Percentiles rank a stretch among this genome's conserved stretches.
These are phyloP conservation scores for Apostichopus californicus DNA, from an alignment of 35 echinoderm and acorn worm species.

Conservation along the genomic window DNA sequence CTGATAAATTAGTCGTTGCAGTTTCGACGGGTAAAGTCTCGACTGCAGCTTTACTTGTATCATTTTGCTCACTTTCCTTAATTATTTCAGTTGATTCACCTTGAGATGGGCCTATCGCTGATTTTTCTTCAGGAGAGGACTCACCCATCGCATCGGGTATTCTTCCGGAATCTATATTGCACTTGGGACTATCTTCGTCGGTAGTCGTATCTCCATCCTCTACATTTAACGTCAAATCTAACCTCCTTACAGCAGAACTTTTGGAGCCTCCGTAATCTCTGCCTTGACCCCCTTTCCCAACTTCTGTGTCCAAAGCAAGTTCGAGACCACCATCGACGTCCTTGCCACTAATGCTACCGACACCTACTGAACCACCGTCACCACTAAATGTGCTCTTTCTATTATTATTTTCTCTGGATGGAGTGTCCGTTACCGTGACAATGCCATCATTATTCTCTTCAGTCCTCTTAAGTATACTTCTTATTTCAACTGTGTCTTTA, in stretches of 20 bases:
- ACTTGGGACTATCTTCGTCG: neutral
- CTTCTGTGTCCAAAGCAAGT: too few relatives aligned
- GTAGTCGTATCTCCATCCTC: neutral
- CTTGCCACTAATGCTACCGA: too few relatives aligned
- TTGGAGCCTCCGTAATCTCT: too few relatives aligned
- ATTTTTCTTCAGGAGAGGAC: neutral
- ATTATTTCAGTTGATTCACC: neutral
- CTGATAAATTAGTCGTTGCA: too few relatives aligned
- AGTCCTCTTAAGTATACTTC: conserved; percentile 13
- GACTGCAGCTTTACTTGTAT: too few relatives aligned
- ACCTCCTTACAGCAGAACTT: too few relatives aligned
- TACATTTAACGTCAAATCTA: neutral
- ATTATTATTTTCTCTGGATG: neutral
- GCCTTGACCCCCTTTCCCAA: too few relatives aligned
- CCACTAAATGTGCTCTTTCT: neutral
- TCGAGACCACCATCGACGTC: too few relatives aligned
- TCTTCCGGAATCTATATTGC: neutral
- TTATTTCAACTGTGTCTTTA: conserved; percentile 13
- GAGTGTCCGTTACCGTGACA: neutral
- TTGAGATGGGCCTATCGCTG: neutral
- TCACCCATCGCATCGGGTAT: neutral
- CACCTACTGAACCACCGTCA: too few relatives aligned
- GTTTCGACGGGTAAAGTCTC: too few relatives aligned
- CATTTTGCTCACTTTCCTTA: neutral
- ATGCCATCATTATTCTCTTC: neutral